phyloP scores from a whole-genome alignment of 2,113 vertebrate genomes.

The Periophthalmus modestus region DNA sequence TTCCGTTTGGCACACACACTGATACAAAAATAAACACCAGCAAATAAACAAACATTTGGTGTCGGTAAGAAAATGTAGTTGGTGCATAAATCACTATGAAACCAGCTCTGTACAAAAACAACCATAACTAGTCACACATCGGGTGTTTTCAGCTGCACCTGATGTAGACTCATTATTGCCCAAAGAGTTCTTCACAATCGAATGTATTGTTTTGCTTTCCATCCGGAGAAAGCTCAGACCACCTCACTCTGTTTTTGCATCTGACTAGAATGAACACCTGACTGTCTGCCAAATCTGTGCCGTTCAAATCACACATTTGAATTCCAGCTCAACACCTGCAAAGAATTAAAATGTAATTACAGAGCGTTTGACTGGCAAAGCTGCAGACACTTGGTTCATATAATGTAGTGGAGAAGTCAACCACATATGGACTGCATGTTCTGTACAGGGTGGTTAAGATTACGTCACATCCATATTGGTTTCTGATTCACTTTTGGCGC shows the following conservation, averaged over 20 bases:
- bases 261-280: neutral
- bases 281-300: slow-evolving; percentile 13
- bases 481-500: slow-evolving; percentile 59
- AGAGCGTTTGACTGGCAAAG: neutral
- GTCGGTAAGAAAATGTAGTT: too few relatives aligned
- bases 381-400: slow-evolving; percentile 3
- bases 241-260: slow-evolving; percentile 7
- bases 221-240: neutral
- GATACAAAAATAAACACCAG: too few relatives aligned
- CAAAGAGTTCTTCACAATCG: neutral
- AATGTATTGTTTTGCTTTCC: slow-evolving; percentile 1
- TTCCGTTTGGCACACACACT: too few relatives aligned
- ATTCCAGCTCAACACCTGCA: slow-evolving; percentile 25
- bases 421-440: slow-evolving; percentile 2
- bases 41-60: too few relatives aligned
- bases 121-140: neutral
- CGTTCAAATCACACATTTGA: slow-evolving; percentile 1
- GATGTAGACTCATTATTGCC: neutral
- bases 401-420: slow-evolving; percentile 1
- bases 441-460: slow-evolving; percentile 13
- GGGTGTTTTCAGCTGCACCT: neutral
- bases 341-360: slow-evolving; percentile 12
- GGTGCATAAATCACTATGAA: neutral
- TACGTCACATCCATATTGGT: slow-evolving; percentile 74
- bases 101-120: neutral